A percentile compares a stretch with the other conserved stretches of the same genome.
phyloP scores from a whole-genome alignment of 2,797 vertebrate genomes.

The Falco peregrinus region DNA sequence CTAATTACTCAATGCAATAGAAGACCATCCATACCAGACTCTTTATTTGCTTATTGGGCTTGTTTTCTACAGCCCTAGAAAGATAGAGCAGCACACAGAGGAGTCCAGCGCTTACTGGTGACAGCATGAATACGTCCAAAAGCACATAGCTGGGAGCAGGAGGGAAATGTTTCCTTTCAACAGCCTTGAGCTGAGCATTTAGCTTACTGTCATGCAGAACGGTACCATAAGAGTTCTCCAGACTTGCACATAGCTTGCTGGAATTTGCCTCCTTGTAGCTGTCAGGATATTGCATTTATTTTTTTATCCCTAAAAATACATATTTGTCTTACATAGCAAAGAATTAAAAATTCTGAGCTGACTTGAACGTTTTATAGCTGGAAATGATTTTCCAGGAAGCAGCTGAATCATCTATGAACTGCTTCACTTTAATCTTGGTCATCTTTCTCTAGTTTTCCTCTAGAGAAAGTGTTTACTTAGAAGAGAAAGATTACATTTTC shows the following conservation, averaged over 20 bases:
- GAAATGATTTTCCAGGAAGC: not conserved
- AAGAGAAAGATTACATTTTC: not conserved
- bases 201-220: not conserved
- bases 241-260: not conserved
- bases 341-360: constrained; percentile 10
- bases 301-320: not conserved
- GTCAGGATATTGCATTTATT: not conserved
- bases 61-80: not conserved
- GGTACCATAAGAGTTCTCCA: not conserved
- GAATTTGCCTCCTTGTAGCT: not conserved
- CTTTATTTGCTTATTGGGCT: not conserved
- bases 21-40: not conserved
- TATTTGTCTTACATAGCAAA: not conserved
- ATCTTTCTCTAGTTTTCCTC: not conserved
- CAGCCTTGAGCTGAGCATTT: not conserved
- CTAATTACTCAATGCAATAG: not conserved
- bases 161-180: not conserved
- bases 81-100: not conserved
- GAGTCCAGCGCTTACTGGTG: not conserved
- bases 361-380: not conserved
- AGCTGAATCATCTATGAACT: not conserved
- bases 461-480: not conserved
- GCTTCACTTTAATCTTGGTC: not conserved
- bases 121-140: not conserved
- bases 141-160: not conserved